Evolutionary conservation across 2,113 vertebrate genomes (phyloP).

Genomic region (Setophaga kirtlandii): DNA sequence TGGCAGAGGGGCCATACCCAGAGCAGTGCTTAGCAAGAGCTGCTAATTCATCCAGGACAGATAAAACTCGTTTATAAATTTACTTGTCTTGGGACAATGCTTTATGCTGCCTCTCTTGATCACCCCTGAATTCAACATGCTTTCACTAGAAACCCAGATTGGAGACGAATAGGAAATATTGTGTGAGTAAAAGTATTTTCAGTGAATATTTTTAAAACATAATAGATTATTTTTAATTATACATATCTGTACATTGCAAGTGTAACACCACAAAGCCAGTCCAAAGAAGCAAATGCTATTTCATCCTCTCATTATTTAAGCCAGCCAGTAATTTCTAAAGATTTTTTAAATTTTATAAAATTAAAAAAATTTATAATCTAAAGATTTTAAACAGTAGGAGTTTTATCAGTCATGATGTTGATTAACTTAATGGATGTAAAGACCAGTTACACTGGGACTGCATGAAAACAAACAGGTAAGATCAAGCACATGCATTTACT

Average conservation of each 20-base stretch:
- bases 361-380: neutral
- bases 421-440: neutral
- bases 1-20: neutral
- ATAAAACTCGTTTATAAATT: neutral
- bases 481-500: neutral
- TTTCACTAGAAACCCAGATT: neutral
- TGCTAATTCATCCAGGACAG: neutral
- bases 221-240: neutral
- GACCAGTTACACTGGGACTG: neutral
- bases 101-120: neutral
- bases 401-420: neutral
- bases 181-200: neutral
- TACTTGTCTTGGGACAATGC: neutral
- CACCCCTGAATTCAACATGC: neutral
- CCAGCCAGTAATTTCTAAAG: neutral
- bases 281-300: neutral
- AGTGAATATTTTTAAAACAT: neutral
- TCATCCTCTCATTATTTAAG: neutral
- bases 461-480: neutral
- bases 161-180: neutral
- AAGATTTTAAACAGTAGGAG: neutral
- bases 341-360: too few species aligned
- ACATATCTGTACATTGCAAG: neutral
- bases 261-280: neutral
- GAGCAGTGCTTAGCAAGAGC: neutral